phyloP scores from a whole-genome alignment of 23 tunicate species.

The Styela plicata region DNA sequence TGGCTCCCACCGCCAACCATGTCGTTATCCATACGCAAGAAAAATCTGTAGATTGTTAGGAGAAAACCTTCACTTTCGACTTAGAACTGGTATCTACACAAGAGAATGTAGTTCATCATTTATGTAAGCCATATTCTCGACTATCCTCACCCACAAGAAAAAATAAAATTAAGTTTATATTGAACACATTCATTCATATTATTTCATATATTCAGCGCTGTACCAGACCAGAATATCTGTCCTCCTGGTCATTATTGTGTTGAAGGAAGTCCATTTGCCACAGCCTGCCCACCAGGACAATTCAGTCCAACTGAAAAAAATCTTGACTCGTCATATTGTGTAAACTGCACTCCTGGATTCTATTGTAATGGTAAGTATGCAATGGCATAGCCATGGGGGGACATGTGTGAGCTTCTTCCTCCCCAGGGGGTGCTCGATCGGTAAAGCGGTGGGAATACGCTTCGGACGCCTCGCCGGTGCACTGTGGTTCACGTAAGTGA shows the following conservation, averaged over 20 bases:
- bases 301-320: slow-evolving; percentile 41
- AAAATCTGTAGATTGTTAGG: no score
- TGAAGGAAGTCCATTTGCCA: slow-evolving; percentile 50
- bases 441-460: no score
- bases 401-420: no score
- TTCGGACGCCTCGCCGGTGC: no score
- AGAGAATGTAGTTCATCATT: not conserved
- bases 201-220: slow-evolving; percentile 45
- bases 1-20: no score
- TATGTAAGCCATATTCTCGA: not conserved
- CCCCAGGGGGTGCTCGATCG: no score
- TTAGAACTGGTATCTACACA: slow-evolving; percentile 5
- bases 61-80: no score
- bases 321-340: slow-evolving; percentile 34
- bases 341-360: slow-evolving; percentile 56
- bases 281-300: slow-evolving; percentile 71
- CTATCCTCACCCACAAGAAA: not conserved
- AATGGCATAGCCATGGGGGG: not conserved
- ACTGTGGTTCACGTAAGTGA: no score
- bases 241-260: slow-evolving; percentile 79
- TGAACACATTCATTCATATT: no score
- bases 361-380: slow-evolving; percentile 62
- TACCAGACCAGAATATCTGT: slow-evolving; percentile 51
- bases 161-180: no score
- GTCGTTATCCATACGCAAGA: no score